These are phyloP conservation scores for Nothocercus julius DNA, from an alignment of 2,113 vertebrate genomes.

Conservation along the genomic window DNA sequence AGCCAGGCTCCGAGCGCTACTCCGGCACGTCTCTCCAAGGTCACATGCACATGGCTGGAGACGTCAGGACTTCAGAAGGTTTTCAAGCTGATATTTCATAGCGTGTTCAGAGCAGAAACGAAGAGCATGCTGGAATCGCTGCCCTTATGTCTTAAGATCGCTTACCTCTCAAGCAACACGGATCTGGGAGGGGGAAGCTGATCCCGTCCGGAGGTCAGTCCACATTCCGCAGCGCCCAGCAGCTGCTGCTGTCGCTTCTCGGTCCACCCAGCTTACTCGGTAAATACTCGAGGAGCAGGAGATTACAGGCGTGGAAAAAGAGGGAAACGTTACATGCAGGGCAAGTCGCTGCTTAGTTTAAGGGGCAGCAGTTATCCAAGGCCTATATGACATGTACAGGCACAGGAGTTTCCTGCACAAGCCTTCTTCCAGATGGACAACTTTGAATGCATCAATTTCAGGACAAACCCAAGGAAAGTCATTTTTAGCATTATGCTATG, in stretches of 20 bases:
- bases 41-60: neutral
- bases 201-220: constrained; percentile 60
- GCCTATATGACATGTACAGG: rapidly evolving
- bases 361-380: neutral
- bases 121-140: neutral
- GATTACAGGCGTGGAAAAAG: neutral
- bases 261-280: constrained; percentile 36
- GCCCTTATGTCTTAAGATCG: constrained; percentile 15
- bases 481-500: neutral
- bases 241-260: constrained; percentile 85
- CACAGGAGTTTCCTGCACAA: neutral
- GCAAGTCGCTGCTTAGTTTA: neutral
- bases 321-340: neutral
- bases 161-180: constrained; percentile 77
- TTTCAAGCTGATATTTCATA: neutral
- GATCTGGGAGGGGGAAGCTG: constrained; percentile 68
- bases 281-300: constrained; percentile 20
- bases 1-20: neutral
- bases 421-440: neutral
- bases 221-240: constrained; percentile 69
- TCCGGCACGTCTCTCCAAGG: neutral
- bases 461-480: neutral
- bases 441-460: neutral
- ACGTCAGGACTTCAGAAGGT: neutral
- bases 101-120: constrained; percentile 19